Base-by-base conservation (phyloP, 1,140 invertebrate species). In the Drosophila ogumai region DNA sequence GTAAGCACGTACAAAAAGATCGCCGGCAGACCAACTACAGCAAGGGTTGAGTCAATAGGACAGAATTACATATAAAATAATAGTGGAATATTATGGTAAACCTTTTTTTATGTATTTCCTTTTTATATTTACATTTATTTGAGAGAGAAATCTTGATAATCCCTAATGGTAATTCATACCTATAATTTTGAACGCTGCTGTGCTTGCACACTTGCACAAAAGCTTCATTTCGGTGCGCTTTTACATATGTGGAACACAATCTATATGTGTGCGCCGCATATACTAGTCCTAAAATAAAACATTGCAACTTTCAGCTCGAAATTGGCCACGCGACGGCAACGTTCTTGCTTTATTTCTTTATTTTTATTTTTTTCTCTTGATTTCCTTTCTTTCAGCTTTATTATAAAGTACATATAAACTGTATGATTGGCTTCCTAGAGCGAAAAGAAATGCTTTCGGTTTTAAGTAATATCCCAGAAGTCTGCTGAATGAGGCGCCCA, bases 251-350 rank as follows among this genome's bases (percentile, higher is more conserved):
- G 60, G 59, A 64, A 47, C 44, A 41, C 59, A 64, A 32, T 67
- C 41, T 71, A 47, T 36, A 69, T 64, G 43, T 38, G 56, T 56
- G 66, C 28, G 17, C 43, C 22, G 68, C 38, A 73, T 31, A 57
- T 77, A 69, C 50, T 78, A 71, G 76, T 80, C 84, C 64, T 49
- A 82, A 87, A 88, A 87, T 87, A 87, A 87, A 82, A 77, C 72
- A 82, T 71, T 82, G 80, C 84, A 87, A 80, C 82, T 87, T 88
- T 73, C 56, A 44, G 40, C 56, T 73, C 34, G 67, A 60, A 75
- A 75, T 75, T 75, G 73, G 73, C 71, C 73, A 75, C 52, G 73
- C 65, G 65, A 69, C 64, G 74, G 58, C 64, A 54, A 10, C 13
- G 34, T 64, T 67, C 40, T 34, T 64, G 34, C 41, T 32, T 41